Percentiles rank a stretch among this genome's conserved stretches.
phyloP scores from a whole-genome alignment of 2,113 vertebrate genomes.

The Cyanoliseus patagonus region DNA sequence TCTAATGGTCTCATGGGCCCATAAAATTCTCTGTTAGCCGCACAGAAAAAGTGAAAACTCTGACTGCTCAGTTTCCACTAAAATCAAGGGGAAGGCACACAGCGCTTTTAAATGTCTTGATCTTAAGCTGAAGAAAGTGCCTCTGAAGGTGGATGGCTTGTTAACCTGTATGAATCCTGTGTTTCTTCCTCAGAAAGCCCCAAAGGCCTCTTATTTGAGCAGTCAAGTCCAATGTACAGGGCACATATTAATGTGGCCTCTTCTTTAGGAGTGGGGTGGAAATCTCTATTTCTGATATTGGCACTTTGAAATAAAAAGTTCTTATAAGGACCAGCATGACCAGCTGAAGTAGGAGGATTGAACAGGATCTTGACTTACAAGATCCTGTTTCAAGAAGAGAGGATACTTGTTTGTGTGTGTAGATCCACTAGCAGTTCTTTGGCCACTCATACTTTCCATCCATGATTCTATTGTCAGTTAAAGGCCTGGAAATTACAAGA shows the following conservation, averaged over 20 bases:
- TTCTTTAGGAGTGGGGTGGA: background rate
- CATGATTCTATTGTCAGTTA: background rate
- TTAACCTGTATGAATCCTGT: background rate
- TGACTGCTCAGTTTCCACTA: background rate
- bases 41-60: background rate
- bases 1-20: background rate
- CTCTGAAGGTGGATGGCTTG: background rate
- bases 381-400: background rate
- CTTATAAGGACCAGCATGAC: background rate
- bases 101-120: background rate
- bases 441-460: rapidly evolving
- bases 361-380: background rate
- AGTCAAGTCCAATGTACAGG: background rate
- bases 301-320: background rate
- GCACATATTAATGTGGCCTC: background rate
- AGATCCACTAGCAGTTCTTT: background rate
- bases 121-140: background rate
- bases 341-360: background rate
- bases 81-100: background rate
- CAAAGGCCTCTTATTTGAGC: background rate
- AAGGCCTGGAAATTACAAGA: background rate
- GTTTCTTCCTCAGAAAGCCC: background rate
- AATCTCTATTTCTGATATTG: background rate
- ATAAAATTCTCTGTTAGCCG: background rate
- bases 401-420: background rate